These are phyloP conservation scores for Ylistrum balloti DNA, from an alignment of 1,140 invertebrate species.

Conservation along the genomic window DNA sequence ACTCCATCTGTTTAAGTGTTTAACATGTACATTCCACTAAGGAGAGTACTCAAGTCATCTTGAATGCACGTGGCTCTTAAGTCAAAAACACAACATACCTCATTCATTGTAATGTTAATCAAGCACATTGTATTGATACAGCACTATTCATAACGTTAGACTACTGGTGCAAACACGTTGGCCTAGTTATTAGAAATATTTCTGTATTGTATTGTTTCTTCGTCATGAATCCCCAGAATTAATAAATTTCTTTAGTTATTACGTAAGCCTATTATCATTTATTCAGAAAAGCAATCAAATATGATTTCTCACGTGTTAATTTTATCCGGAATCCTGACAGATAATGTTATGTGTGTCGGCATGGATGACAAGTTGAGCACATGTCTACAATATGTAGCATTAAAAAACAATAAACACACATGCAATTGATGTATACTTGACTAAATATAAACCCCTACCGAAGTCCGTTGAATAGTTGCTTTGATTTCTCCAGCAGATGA, in stretches of 20 bases:
- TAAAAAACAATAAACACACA: background rate
- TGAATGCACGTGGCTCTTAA: background rate
- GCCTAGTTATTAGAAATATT: too few relatives aligned
- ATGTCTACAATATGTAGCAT: slow-evolving; percentile 28
- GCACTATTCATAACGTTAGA: too few relatives aligned
- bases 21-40: background rate
- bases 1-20: slow-evolving; percentile 6
- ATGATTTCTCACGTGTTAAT: background rate
- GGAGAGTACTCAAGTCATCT: background rate
- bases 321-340: slow-evolving; percentile 17
- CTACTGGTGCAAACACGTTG: too few relatives aligned
- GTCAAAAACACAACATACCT: background rate
- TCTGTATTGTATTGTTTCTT: too few relatives aligned
- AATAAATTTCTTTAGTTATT: background rate
- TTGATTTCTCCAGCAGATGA: slow-evolving; percentile 97
- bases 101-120: background rate
- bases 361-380: slow-evolving; percentile 32
- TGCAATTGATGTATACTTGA: background rate
- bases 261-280: background rate
- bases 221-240: background rate
- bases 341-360: slow-evolving; percentile 33
- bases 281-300: background rate
- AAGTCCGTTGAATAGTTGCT: slow-evolving; percentile 97
- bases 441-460: slow-evolving; percentile 85
- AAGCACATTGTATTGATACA: too few relatives aligned